Evolutionary conservation across 2,888 invertebrate species (phyloP).

Genomic region (Andrena fulva): DNA sequence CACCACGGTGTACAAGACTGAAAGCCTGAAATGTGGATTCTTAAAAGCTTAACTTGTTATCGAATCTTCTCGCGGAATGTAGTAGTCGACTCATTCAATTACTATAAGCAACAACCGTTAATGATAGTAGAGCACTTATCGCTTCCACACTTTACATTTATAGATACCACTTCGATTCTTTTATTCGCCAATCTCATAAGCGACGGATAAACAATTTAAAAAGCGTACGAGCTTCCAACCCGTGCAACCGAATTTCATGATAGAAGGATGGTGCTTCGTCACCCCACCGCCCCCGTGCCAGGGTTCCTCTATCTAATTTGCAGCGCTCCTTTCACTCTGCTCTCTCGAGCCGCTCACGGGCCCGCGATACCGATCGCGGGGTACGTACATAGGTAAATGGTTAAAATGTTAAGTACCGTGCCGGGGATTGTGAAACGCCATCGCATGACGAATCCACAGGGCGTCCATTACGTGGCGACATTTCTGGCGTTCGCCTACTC

Average conservation of each 20-base stretch:
- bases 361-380: conserved; percentile 54
- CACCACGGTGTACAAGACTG: neutral
- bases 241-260: conserved; percentile 1
- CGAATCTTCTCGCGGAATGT: too few relatives aligned
- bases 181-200: too few relatives aligned
- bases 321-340: conserved; percentile 68
- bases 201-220: too few relatives aligned
- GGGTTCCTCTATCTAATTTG: conserved; percentile 50
- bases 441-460: conserved; percentile 63
- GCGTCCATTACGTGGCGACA: conserved; percentile 55
- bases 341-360: conserved; percentile 42
- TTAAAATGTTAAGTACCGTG: conserved; percentile 63
- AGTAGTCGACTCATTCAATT: too few relatives aligned
- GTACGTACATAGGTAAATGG: conserved; percentile 48
- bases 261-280: conserved; percentile 33
- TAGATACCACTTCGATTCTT: too few relatives aligned
- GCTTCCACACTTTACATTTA: too few relatives aligned
- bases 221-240: too few relatives aligned
- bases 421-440: conserved; percentile 58
- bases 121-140: too few relatives aligned
- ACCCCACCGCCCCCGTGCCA: neutral
- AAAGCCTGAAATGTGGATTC: neutral
- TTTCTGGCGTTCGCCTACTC: conserved; percentile 62
- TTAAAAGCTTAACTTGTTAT: too few relatives aligned
- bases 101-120: too few relatives aligned